These are phyloP conservation scores for Tenodera sinensis DNA, from an alignment of 2,888 invertebrate species.

Conservation along the genomic window DNA sequence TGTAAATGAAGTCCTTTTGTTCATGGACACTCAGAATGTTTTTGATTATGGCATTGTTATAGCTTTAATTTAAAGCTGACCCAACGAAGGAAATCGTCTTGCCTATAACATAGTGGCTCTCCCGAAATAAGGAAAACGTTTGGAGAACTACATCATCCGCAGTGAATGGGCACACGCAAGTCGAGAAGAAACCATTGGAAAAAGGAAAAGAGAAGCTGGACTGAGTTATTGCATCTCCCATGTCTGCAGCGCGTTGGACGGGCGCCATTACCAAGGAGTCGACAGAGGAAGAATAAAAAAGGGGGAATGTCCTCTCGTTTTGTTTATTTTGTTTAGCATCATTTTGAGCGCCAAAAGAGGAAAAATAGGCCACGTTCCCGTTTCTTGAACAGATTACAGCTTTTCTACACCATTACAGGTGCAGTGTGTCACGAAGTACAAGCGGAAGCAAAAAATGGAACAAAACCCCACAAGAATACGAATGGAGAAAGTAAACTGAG, in stretches of 20 bases:
- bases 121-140: background rate
- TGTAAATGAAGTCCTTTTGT: background rate
- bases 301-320: background rate
- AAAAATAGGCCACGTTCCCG: background rate
- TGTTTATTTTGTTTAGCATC: background rate
- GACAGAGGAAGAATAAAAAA: background rate
- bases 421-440: background rate
- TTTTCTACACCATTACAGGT: background rate
- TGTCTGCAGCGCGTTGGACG: background rate
- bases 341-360: background rate
- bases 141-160: background rate
- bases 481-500: background rate
- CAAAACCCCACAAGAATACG: background rate
- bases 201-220: background rate
- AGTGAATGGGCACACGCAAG: background rate
- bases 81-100: background rate
- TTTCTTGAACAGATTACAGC: background rate
- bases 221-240: background rate
- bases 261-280: background rate
- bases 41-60: background rate
- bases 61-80: background rate
- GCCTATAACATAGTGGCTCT: background rate
- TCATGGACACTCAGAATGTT: background rate
- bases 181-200: background rate
- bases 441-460: background rate